phyloP scores from a whole-genome alignment of 2,113 vertebrate genomes.

The Ceyx cyanopectus region DNA sequence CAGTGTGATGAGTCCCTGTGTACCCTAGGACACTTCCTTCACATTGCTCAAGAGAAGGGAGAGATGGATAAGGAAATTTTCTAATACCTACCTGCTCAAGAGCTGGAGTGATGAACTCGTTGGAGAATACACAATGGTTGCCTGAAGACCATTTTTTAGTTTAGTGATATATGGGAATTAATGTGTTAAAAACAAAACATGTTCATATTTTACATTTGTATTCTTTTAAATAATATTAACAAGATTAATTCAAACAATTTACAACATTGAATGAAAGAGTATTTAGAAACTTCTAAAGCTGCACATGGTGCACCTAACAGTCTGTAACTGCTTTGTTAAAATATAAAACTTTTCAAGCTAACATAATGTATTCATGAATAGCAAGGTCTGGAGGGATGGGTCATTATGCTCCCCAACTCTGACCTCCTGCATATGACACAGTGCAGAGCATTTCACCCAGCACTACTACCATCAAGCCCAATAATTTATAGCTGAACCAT shows the following conservation, averaged over 20 bases:
- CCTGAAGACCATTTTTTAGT: not conserved
- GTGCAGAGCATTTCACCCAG: constrained; percentile 42
- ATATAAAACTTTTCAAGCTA: constrained; percentile 18
- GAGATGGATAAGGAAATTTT: not conserved
- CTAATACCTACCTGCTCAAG: not conserved
- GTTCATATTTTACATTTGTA: not conserved
- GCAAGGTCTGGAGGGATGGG: constrained; percentile 39
- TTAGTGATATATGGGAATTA: not conserved
- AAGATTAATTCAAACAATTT: not conserved
- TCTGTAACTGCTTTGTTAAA: constrained; percentile 28
- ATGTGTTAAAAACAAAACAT: not conserved
- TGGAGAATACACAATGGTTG: not conserved
- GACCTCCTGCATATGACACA: constrained; percentile 32
- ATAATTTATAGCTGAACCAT: constrained; percentile 50
- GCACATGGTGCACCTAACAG: not conserved
- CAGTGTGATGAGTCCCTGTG: not conserved
- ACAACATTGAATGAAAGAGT: not conserved
- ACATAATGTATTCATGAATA: constrained; percentile 11
- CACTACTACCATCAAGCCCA: not conserved
- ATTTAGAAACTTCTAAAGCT: constrained; percentile 35
- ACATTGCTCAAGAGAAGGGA: not conserved
- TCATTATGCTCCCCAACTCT: constrained; percentile 39
- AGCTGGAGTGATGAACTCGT: not conserved
- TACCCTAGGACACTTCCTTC: not conserved
- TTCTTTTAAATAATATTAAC: constrained; percentile 32